Percentiles rank a stretch among this genome's conserved stretches.
Evolutionary conservation across 2,888 invertebrate species (phyloP).

Genomic region (Teinopalpus imperialis): DNA sequence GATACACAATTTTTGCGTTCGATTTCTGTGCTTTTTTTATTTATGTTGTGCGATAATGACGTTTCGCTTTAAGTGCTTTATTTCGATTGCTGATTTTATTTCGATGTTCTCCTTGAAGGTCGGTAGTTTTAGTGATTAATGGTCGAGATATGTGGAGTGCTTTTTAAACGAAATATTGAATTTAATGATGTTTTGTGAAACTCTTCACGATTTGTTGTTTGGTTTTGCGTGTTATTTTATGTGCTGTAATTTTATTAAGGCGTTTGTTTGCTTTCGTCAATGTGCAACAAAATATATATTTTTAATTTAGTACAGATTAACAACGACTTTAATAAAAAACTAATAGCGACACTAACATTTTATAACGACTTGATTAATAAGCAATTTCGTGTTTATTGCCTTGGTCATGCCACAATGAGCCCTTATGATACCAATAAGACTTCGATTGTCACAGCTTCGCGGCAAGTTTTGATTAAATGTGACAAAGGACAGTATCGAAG

Average conservation of each 20-base stretch:
- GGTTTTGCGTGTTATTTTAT: conserved; percentile 4
- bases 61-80: conserved; percentile 82
- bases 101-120: conserved; percentile 79
- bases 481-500: conserved; percentile 28
- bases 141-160: conserved; percentile 78
- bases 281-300: too few relatives aligned
- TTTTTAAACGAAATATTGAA: conserved; percentile 81
- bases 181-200: conserved; percentile 78
- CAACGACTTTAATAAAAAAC: neutral
- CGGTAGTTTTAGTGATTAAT: conserved; percentile 81
- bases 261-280: neutral
- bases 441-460: conserved; percentile 32
- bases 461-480: conserved; percentile 28
- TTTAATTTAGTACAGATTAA: too few relatives aligned
- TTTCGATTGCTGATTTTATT: conserved; percentile 81
- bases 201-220: conserved; percentile 39
- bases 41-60: conserved; percentile 82
- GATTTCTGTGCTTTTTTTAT: conserved; percentile 75
- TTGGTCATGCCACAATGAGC: conserved; percentile 40
- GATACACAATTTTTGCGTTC: conserved; percentile 81
- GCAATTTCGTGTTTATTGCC: conserved; percentile 43
- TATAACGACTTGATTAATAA: conserved; percentile 40
- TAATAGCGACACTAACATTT: conserved; percentile 37
- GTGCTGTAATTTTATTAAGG: neutral
- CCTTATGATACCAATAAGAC: conserved; percentile 44